A percentile compares a stretch with the other conserved stretches of the same genome.
These are phyloP conservation scores for Zaprionus vittiger DNA, from an alignment of 1,140 invertebrate genomes.

Conservation along the genomic window DNA sequence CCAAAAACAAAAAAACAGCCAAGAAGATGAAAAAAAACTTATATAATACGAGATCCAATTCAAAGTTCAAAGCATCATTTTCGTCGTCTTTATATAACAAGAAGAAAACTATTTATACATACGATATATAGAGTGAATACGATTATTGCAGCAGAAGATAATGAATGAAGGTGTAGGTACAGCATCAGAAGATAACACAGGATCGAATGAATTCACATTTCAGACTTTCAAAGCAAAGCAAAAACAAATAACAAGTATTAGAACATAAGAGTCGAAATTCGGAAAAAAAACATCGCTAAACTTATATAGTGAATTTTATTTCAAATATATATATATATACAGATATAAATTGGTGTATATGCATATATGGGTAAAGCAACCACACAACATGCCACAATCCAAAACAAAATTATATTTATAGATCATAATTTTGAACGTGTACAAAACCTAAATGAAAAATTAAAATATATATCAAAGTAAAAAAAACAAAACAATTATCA, in stretches of 20 bases:
- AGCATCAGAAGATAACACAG: conserved; percentile 3
- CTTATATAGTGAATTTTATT: conserved; percentile 72
- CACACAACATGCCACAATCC: conserved; percentile 55
- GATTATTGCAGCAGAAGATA: conserved; percentile 19
- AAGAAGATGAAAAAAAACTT: conserved; percentile 15
- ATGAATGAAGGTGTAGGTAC: neutral
- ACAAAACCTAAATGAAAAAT: conserved; percentile 36
- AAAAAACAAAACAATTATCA: neutral
- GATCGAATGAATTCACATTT: conserved; percentile 72
- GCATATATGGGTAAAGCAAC: conserved; percentile 20
- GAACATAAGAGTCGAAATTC: conserved; percentile 39
- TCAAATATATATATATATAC: conserved; percentile 44
- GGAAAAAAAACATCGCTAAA: conserved; percentile 23
- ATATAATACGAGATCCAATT: conserved; percentile 39
- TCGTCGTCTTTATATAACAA: conserved; percentile 70
- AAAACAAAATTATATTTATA: conserved; percentile 65
- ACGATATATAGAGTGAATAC: conserved; percentile 46
- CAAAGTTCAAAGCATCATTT: conserved; percentile 76
- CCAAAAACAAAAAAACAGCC: conserved; percentile 21
- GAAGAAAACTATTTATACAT: conserved; percentile 50
- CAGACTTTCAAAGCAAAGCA: conserved; percentile 74
- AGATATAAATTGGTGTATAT: conserved; percentile 26
- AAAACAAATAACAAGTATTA: conserved; percentile 61
- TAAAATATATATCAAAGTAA: conserved; percentile 22
- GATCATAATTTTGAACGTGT: conserved; percentile 42